Conservation (phyloP, 2,888 invertebrate species). For the Hecatera dysodea region DNA sequence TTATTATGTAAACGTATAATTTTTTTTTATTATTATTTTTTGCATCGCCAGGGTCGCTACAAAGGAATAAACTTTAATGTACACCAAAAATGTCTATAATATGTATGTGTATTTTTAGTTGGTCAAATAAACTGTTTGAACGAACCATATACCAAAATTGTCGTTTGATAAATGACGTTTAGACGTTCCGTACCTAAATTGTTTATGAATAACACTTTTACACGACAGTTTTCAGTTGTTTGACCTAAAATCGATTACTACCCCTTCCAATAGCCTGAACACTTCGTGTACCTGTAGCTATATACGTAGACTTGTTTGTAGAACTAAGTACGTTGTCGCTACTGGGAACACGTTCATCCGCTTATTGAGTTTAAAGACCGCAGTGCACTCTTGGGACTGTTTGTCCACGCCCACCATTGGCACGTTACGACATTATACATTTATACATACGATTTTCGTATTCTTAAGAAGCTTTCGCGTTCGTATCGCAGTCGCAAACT, state of each 20-base stretch:
- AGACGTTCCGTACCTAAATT: neutral
- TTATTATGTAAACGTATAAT: neutral
- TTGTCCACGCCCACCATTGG: neutral
- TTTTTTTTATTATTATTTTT: too few relatives aligned
- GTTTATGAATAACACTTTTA: neutral
- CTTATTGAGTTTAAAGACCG: slow-evolving; percentile 41
- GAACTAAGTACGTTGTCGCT: slow-evolving; percentile 25
- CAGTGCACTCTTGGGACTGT: slow-evolving; percentile 13
- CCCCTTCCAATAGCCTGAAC: neutral
- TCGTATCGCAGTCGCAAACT: too few relatives aligned
- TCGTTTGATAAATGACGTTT: neutral
- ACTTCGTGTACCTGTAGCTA: neutral
- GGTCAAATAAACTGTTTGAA: too few relatives aligned
- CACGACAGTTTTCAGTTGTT: neutral
- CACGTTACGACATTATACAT: neutral
- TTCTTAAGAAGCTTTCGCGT: too few relatives aligned
- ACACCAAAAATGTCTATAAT: too few relatives aligned
- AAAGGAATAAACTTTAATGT: too few relatives aligned
- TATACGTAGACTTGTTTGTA: slow-evolving; percentile 13
- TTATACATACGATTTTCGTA: too few relatives aligned
- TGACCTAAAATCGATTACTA: slow-evolving; percentile 3
- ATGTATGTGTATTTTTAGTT: too few relatives aligned
- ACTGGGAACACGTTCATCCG: slow-evolving; percentile 32
- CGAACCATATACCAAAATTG: neutral
- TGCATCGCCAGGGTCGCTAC: too few relatives aligned